These are phyloP conservation scores for Thaumetopoea pityocampa DNA, from an alignment of 1,140 invertebrate genomes.

Conservation along the genomic window DNA sequence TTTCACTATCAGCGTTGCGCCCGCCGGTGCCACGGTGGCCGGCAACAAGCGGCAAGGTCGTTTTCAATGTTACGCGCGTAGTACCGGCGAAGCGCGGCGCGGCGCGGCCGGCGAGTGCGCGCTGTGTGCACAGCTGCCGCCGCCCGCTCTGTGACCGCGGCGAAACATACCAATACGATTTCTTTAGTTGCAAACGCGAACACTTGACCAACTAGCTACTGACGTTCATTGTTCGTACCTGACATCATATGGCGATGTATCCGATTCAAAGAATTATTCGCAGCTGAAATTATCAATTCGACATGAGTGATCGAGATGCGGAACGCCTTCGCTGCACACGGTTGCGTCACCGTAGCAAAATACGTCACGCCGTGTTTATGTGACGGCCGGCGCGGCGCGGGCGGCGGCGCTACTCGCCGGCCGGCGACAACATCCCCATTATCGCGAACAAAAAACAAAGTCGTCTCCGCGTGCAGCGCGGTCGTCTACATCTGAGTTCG, in stretches of 20 bases:
- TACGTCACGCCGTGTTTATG: not conserved
- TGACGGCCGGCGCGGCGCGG: too few species aligned
- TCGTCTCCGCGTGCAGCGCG: slow-evolving; percentile 19
- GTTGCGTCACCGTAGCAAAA: slow-evolving; percentile 5
- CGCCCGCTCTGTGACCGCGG: slow-evolving; percentile 16
- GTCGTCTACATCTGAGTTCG: slow-evolving; percentile 13
- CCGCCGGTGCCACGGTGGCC: slow-evolving; percentile 15
- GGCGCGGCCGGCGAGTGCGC: slow-evolving; percentile 15
- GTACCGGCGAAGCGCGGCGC: slow-evolving; percentile 12
- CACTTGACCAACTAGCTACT: slow-evolving; percentile 4
- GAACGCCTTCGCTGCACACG: slow-evolving; percentile 1
- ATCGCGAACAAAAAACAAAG: slow-evolving; percentile 23
- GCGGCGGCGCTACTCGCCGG: too few species aligned
- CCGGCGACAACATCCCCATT: slow-evolving; percentile 19
- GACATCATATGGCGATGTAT: not conserved
- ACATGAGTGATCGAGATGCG: slow-evolving; percentile 1
- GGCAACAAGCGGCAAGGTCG: slow-evolving; percentile 63
- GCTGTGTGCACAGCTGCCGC: slow-evolving; percentile 30
- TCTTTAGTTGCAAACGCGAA: not conserved
- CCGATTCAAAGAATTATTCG: too few species aligned
- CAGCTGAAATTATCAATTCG: slow-evolving; percentile 6
- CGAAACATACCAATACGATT: slow-evolving; percentile 10
- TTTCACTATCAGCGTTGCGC: slow-evolving; percentile 20
- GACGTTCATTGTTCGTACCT: not conserved
- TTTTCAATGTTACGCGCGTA: slow-evolving; percentile 54